Evolutionary conservation across 2,113 vertebrate species (phyloP).

Genomic region (Tenebrosternarchus preto): DNA sequence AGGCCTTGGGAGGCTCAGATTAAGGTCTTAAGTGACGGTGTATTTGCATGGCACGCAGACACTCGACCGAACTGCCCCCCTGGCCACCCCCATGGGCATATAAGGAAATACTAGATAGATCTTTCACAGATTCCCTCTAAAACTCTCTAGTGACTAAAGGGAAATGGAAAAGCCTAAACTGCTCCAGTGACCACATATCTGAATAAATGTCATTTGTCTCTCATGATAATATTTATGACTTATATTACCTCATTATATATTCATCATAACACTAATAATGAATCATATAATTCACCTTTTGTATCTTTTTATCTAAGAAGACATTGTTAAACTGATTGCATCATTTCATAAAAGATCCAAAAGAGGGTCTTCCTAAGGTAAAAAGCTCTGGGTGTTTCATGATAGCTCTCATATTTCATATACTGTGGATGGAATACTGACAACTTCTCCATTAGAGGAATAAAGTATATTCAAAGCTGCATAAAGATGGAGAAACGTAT

Average conservation of each 20-base stretch:
- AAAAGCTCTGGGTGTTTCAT: too few species aligned
- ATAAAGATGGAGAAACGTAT: neutral
- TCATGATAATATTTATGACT: neutral
- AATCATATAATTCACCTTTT: too few species aligned
- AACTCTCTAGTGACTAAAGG: neutral
- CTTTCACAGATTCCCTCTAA: neutral
- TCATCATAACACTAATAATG: neutral
- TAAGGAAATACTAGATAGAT: constrained; percentile 46
- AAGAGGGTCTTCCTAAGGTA: neutral
- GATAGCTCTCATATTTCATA: too few species aligned
- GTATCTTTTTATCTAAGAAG: neutral
- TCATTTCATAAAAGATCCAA: neutral
- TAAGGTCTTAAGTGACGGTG: constrained; percentile 43
- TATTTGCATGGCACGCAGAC: constrained; percentile 72
- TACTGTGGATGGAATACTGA: too few species aligned
- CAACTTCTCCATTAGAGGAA: neutral
- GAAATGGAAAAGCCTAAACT: neutral
- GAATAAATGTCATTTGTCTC: neutral
- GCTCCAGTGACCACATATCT: neutral
- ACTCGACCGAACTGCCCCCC: constrained; percentile 52
- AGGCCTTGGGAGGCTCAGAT: constrained; percentile 16
- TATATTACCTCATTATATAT: neutral
- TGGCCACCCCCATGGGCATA: constrained; percentile 53
- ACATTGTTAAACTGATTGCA: neutral
- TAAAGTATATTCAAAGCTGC: neutral